A percentile compares a stretch with the other conserved stretches of the same genome.
phyloP scores from a whole-genome alignment of 2,113 vertebrate species.

The Mustela nigripes region DNA sequence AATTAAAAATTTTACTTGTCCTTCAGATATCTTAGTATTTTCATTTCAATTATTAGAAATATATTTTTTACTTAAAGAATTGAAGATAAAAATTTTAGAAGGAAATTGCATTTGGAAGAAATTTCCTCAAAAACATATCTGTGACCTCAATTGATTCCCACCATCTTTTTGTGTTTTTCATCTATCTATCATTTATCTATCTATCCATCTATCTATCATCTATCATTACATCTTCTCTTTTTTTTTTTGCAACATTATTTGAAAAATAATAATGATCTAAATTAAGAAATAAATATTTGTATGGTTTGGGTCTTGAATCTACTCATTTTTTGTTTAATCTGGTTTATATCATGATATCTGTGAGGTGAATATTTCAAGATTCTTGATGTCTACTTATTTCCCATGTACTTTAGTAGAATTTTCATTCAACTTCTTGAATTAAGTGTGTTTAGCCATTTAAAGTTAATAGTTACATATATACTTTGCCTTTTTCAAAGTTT shows the following conservation, averaged over 20 bases:
- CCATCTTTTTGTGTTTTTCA: background rate
- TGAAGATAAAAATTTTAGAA: background rate
- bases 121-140: background rate
- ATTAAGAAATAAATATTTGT: background rate
- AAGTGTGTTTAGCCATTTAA: background rate
- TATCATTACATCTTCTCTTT: background rate
- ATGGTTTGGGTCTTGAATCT: background rate
- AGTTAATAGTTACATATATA: background rate
- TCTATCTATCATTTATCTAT: background rate
- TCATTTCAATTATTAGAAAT: background rate
- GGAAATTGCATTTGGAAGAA: background rate
- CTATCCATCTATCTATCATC: background rate
- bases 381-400: background rate
- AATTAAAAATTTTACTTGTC: background rate
- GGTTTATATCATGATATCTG: background rate
- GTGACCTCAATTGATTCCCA: background rate
- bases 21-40: background rate
- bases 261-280: background rate
- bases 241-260: background rate
- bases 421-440: background rate
- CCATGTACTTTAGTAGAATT: background rate
- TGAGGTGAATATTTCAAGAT: background rate
- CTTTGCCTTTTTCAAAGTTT: background rate
- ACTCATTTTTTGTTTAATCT: background rate
- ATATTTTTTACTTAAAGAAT: background rate